Conservation (phyloP, 2,797 vertebrate genomes). For the Carcharodon carcharias region DNA sequence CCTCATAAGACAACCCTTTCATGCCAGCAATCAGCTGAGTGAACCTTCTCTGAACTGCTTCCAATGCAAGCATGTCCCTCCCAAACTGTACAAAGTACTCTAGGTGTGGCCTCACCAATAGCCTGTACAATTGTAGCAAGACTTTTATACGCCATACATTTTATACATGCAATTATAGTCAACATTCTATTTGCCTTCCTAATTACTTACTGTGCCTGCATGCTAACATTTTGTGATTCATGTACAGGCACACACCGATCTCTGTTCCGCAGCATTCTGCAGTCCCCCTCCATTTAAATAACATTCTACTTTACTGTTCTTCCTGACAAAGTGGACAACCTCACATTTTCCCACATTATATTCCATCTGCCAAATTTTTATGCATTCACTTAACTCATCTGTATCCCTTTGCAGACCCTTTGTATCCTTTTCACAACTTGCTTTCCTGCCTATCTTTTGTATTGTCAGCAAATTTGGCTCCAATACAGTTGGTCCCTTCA, state of each 20-base stretch:
- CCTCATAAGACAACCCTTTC: neutral
- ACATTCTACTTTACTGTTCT: neutral
- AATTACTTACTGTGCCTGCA: too few relatives aligned
- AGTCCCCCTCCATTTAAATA: neutral
- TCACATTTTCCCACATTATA: neutral
- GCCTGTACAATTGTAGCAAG: neutral
- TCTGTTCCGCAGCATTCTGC: neutral
- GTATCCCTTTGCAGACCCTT: neutral
- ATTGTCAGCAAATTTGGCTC: neutral
- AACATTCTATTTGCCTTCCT: neutral
- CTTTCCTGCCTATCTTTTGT: neutral
- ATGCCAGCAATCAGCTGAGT: neutral
- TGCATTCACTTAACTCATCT: neutral
- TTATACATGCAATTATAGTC: neutral
- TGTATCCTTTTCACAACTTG: neutral
- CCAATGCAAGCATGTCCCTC: neutral
- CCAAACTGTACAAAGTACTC: too few relatives aligned
- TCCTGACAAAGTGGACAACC: neutral
- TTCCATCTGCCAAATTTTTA: neutral
- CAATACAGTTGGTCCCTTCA: neutral
- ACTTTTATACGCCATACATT: neutral
- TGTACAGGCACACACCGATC: neutral
- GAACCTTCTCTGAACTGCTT: neutral
- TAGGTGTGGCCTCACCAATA: neutral
- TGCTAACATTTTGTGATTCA: neutral